These are phyloP conservation scores for Triplophysa rosa DNA, from an alignment of 2,113 vertebrate species.

Conservation along the genomic window DNA sequence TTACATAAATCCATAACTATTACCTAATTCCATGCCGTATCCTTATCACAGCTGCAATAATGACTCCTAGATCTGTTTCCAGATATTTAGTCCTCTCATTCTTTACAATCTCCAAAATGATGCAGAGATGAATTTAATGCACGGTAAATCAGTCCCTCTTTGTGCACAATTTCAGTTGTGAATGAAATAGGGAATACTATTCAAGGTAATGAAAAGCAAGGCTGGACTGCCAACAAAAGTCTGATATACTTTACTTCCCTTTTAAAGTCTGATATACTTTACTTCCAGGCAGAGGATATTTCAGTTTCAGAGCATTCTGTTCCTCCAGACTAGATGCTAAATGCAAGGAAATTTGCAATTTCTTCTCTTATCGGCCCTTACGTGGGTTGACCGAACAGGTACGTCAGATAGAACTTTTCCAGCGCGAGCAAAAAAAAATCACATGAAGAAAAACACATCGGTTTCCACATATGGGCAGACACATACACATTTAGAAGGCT, in stretches of 20 bases:
- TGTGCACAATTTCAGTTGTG: conserved; percentile 35
- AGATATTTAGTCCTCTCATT: conserved; percentile 27
- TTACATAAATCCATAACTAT: no score
- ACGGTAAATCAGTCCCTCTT: conserved; percentile 30
- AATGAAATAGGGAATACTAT: conserved; percentile 41
- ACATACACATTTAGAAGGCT: background rate
- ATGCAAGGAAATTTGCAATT: background rate
- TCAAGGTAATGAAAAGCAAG: conserved; percentile 48
- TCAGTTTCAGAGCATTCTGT: conserved; percentile 29
- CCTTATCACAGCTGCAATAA: conserved; percentile 34
- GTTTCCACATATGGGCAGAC: conserved; percentile 2
- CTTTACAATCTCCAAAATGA: conserved; percentile 38
- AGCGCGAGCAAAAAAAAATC: conserved; percentile 23
- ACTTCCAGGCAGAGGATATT: conserved; percentile 46
- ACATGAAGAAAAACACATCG: conserved; percentile 35
- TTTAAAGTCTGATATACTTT: conserved; percentile 53
- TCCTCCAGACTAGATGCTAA: conserved; percentile 27
- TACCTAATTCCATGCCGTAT: conserved; percentile 37
- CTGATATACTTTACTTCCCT: conserved; percentile 45
- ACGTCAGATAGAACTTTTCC: conserved; percentile 8
- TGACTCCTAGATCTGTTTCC: conserved; percentile 32
- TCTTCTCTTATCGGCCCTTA: background rate
- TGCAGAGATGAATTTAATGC: conserved; percentile 40
- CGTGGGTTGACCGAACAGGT: conserved; percentile 24
- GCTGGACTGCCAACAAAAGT: conserved; percentile 47